A percentile compares a stretch with the other conserved stretches of the same genome.
Conservation (phyloP, 92 coral and sea anemone genomes). For the Actinostola sp. region DNA sequence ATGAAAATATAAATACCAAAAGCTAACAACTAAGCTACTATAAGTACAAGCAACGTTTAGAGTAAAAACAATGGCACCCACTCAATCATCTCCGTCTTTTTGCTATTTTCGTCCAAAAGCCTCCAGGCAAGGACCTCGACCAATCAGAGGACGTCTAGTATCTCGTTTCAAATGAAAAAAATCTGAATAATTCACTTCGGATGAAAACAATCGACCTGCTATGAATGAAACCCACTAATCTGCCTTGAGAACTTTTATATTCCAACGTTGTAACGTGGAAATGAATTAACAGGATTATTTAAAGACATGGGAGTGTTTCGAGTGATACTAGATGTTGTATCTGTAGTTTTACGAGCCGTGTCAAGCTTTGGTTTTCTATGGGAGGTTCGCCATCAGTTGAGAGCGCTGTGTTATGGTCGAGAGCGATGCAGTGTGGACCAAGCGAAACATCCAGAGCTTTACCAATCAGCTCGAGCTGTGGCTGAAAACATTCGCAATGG, state of each 20-base stretch:
- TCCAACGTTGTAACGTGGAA: neutral
- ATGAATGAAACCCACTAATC: neutral
- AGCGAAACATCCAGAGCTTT: slow-evolving; percentile 50
- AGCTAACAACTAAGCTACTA: too few relatives aligned
- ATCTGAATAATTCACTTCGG: neutral
- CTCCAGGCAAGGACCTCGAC: too few relatives aligned
- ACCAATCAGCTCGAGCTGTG: slow-evolving; percentile 47
- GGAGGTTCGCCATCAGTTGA: slow-evolving; percentile 50
- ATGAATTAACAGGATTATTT: neutral
- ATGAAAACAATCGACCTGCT: neutral
- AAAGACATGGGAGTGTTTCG: slow-evolving; percentile 61
- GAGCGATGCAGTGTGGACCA: slow-evolving; percentile 34
- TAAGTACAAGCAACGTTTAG: too few relatives aligned
- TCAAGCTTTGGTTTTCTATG: slow-evolving; percentile 58
- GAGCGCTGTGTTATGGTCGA: slow-evolving; percentile 52
- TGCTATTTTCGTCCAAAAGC: too few relatives aligned
- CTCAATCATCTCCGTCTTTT: too few relatives aligned
- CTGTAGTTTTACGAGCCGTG: slow-evolving; percentile 43
- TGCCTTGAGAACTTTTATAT: neutral
- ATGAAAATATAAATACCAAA: too few relatives aligned
- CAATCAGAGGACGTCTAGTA: neutral
- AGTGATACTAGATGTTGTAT: slow-evolving; percentile 38
- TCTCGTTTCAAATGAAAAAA: neutral
- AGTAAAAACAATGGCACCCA: too few relatives aligned
- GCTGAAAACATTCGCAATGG: slow-evolving; percentile 60